Base-by-base conservation (phyloP, 2,888 invertebrate genomes). In the Drosophila lacicola region DNA sequence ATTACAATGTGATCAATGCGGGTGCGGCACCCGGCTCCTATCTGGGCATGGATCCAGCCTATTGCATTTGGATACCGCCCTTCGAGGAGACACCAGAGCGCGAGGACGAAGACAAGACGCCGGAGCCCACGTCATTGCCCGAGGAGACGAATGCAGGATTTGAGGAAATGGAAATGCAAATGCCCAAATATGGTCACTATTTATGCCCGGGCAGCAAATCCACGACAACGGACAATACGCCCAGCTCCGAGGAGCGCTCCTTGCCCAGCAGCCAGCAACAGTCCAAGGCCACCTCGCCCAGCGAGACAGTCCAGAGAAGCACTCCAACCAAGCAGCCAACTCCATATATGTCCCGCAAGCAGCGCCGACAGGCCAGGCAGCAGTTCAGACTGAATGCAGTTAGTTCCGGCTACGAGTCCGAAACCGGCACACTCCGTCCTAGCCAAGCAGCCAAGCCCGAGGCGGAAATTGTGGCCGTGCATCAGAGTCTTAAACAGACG, bases 11-110 rank as follows among this genome's bases (percentile, higher is more conserved):
- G 8, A 95, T 96, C 53, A 97, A 97, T 90, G 95, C 95, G 1
- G 96, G 96, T 68, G 96, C 96, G 9, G 96, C 96, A 13, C 97
- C 97, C 2, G 97, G 97, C 19, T 97, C 97, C 0, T 97, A 97
- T 89, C 92, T 97, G 63, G 97, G 97, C 50, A 97, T 97, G 97
- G 97, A 97, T 91, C 97, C 97, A 1, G 97, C 97, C 0, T 97
- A 96, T 91, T 93, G 97, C 47, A 96, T 97, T 0, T 97, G 97
- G 97, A 97, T 97, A 75, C 97, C 97, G 6, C 97, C 97, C 0
- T 92, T 96, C 21, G 95, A 95, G 80, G 95, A 95, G 42, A 96
- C 97, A 0, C 91, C 96, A n/a, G 95, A 95, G 62, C 94, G 94
- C n/a, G 92, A 95, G 39, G 94, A 94, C 46, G 94, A 95, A 47